phyloP scores from a whole-genome alignment of 1,140 invertebrate genomes.

The Halictus rubicundus region DNA sequence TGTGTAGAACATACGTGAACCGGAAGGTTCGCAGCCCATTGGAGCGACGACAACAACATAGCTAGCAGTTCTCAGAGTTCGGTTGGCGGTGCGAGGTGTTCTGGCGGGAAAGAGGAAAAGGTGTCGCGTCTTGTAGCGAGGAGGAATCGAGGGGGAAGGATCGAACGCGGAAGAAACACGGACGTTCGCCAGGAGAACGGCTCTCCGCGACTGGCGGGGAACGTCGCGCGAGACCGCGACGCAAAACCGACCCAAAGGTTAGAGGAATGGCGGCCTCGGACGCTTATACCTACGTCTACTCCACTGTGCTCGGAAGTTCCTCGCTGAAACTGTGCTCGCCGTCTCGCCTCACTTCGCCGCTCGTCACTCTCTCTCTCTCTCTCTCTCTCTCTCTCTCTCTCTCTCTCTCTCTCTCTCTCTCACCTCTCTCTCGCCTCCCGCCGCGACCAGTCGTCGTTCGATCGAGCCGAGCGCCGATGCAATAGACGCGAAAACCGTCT shows the following conservation, averaged over 20 bases:
- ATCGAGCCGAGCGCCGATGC: slow-evolving; percentile 12
- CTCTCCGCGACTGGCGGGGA: slow-evolving; percentile 43
- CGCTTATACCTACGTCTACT: slow-evolving; percentile 67
- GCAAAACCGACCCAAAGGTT: slow-evolving; percentile 63
- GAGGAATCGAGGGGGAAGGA: neutral
- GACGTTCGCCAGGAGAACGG: slow-evolving; percentile 45
- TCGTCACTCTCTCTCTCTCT: too few relatives aligned
- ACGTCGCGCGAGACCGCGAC: slow-evolving; percentile 31
- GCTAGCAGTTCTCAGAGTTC: too few relatives aligned
- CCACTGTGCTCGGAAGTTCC: slow-evolving; percentile 50
- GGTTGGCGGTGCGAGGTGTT: neutral
- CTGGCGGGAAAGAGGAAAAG: neutral
- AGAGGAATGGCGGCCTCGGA: slow-evolving; percentile 45
- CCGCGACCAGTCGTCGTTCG: slow-evolving; percentile 6
- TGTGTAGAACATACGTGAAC: too few relatives aligned
- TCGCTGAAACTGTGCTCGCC: neutral
- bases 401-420: too few relatives aligned
- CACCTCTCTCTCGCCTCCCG: neutral
- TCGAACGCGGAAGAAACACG: neutral
- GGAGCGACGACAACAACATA: too few relatives aligned
- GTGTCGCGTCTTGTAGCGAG: neutral
- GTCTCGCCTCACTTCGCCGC: neutral
- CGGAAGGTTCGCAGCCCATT: too few relatives aligned
- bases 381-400: too few relatives aligned
- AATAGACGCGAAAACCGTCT: slow-evolving; percentile 5